Base-by-base conservation (phyloP, 2,888 invertebrate genomes). In the Xanthorhoe designata region DNA sequence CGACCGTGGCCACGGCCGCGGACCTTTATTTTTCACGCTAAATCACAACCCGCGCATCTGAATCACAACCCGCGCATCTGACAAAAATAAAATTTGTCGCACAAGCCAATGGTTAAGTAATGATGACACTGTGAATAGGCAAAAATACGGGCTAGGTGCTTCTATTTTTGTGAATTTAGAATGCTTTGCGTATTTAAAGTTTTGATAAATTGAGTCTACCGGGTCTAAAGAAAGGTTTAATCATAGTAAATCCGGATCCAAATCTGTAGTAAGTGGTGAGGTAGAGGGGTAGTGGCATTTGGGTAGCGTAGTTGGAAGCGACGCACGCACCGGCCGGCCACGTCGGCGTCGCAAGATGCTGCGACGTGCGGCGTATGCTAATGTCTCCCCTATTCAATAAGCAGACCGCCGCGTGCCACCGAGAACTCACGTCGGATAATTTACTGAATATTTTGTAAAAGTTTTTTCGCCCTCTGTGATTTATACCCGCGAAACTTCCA, bases 371-470 rank as follows among this genome's bases (percentile, higher is more conserved):
- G 78, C 83, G 93, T 91, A 92, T 92, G 91, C 91, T 92, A 93
- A 92, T 91, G 83, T 81, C 78, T 76, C 82, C 87, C 90, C 92
- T 92, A 92, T 93, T 93, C 93, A 93, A 93, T 93, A 93, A 92
- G 91, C 91, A 89, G 91, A 90, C 92, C 91, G 87, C 90, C 89
- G 88, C 92, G 91, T 90, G 91, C 91, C 90, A 87, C 87, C 86
- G 86, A 92, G 89, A 91, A 91, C 90, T 92, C 93, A 92, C 92
- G 92, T 92, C 91, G 91, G 92, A 92, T 92, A 93, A 92, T 93
- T 92, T 92, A 92, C 93, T 92, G 91, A 91, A 91, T 92, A 93
- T 92, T 92, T 92, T 92, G 93, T 92, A 91, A 91, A 92, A 93
- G 87, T 93, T 92, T 92, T 92, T 92, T 92, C 90, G 88, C 89